Base-by-base conservation (phyloP, 2,888 invertebrate species). In the Scaptomyza reducta region DNA sequence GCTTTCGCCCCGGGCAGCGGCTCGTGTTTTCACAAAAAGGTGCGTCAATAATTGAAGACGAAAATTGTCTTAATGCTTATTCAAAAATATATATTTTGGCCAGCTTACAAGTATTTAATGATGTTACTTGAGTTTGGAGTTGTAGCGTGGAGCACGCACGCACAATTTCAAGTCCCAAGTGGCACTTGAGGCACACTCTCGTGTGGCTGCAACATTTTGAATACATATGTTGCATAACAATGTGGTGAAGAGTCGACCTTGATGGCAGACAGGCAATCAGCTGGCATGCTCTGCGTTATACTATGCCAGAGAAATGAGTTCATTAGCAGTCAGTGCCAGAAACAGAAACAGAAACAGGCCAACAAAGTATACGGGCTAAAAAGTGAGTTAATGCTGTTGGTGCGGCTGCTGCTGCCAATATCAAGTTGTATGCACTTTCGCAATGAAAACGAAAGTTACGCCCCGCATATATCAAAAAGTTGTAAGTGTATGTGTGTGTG, bases 391-490 rank as follows among this genome's bases (percentile, higher is more conserved):
- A 35, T 6, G 41, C 31, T 47, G 27, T 27, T 47, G 27, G 14
- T 38, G 54, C 55, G 46, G 70, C 59, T 66, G 57, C 51, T 47
- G 70, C 70, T 71, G 79, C 64, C 71, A 82, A 82, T 74, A 82
- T 82, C 73, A 79, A 79, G 66, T 75, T 87, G 83, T 82, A 73
- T 85, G 87, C 88, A 87, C 84, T 85, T 85, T 85, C 84, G 88
- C 84, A 85, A 85, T 87, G 87, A 85, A 85, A 85, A 87, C 87
- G 84, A 85, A 85, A 85, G 84, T 87, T 87, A 83, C 67, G 70
- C 73, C 74, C 72, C 77, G 65, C 60, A 50, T 61, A 61, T 54
- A 22, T 16, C 18, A 51, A 29, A 13, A 50, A 25, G 14, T 13
- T 40, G 16, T 51, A 13, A 49, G 27, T 18, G 38, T 25, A 16